These are phyloP conservation scores for Chaetodon trifasciatus DNA, from an alignment of 2,797 vertebrate species.

Conservation along the genomic window DNA sequence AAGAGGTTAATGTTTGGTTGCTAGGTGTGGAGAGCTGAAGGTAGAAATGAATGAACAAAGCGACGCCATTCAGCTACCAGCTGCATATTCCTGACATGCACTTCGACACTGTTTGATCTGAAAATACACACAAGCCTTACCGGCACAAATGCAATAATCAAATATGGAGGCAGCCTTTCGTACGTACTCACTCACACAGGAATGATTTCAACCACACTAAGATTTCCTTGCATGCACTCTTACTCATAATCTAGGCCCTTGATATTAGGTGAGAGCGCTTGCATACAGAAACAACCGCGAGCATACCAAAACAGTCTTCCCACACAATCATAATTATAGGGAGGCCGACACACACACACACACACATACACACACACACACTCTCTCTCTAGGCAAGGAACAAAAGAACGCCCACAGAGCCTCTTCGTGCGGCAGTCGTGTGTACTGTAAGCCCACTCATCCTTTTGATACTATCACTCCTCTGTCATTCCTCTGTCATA, in stretches of 20 bases:
- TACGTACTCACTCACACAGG: background rate
- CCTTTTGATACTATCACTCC: conserved; percentile 81
- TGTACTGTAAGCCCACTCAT: conserved; percentile 82
- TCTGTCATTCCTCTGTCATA: conserved; percentile 65
- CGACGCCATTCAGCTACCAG: background rate
- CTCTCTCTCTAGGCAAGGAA: conserved; percentile 73
- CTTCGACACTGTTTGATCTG: conserved; percentile 21
- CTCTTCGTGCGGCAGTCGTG: conserved; percentile 76
- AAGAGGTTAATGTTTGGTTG: background rate
- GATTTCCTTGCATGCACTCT: conserved; percentile 53
- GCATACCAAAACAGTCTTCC: conserved; percentile 81
- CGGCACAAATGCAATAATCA: conserved; percentile 23
- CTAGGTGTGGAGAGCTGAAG: background rate
- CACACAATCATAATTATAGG: conserved; percentile 83
- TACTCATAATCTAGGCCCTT: conserved; percentile 65
- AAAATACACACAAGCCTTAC: conserved; percentile 14
- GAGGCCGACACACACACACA: conserved; percentile 61
- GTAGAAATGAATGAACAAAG: conserved; percentile 6
- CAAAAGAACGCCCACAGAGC: conserved; percentile 82
- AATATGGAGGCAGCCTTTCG: conserved; percentile 32
- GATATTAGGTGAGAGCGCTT: conserved; percentile 74
- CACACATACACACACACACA: conserved; percentile 13
- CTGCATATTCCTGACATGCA: background rate
- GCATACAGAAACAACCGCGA: conserved; percentile 72
- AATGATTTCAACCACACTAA: conserved; percentile 29